Evolutionary conservation across 1,140 invertebrate genomes (phyloP), one percentile per base, ranked within the genome.

Genomic region (Drosophila willistoni): DNA sequence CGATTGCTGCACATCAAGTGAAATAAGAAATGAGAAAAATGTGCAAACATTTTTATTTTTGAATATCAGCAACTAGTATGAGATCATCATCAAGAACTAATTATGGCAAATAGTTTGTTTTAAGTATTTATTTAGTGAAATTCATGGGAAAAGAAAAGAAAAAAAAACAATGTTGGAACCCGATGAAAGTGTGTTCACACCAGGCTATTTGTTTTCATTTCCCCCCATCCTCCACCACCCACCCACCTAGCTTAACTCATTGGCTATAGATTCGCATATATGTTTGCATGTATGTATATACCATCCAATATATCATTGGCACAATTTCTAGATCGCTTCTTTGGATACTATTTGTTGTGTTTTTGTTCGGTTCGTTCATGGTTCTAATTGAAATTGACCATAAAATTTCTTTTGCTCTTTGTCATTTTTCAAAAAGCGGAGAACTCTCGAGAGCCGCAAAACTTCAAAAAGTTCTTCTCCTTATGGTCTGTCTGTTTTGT

Each of bases 301-400:
- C 36, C 2, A 29, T 51, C 36, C 44, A 65, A 65, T 66, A 47
- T 67, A 69, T 51, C 60, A 47, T 68, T 67, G 68, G 62, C 62
- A 56, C 69, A 68, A 29, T 47, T 41, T 72, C 34, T 59, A 68
- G 55, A 61, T 64, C 36, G 61, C 51, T 71, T 75, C 44, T 51
- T 51, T n/a, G 10, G 73, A 56, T 63, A 19, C 59, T 64, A 39
- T 13, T 39, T 39, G 36, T 10, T 36, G 34, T 36, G 10, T 39
- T 10, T 39, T 10, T 39, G 36, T 39, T 22, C 17, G 19, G 19
- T 51, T 22, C 36, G 36, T 39, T 39, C 36, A 22, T 36, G 44
- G 17, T 54, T 67, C 67, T 68, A 77, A 82, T 86, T 79, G 75
- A 82, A 86, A 87, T 87, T 72, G 83, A 73, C 76, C 83, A 74